Evolutionary conservation across 2,888 invertebrate species (phyloP).

Genomic region (Agriopis aurantiaria): DNA sequence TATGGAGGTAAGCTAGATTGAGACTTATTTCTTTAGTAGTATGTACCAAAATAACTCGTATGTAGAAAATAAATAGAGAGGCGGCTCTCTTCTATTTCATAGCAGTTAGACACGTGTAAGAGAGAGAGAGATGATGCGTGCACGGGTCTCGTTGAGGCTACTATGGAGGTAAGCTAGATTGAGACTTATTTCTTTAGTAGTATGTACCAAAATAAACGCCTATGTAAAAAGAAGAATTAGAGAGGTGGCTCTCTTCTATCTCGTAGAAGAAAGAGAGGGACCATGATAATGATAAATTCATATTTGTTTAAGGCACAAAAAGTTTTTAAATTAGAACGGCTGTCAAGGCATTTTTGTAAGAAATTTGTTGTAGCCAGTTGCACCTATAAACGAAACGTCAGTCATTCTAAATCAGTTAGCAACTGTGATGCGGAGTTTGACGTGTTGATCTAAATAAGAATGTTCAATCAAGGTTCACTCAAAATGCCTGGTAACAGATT

Average conservation of each 20-base stretch:
- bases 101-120: constrained; percentile 79
- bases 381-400: too few relatives aligned
- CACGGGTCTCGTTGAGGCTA: constrained; percentile 56
- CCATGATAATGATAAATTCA: constrained; percentile 21
- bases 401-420: too few relatives aligned
- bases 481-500: too few relatives aligned
- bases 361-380: too few relatives aligned
- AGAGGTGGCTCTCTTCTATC: constrained; percentile 80
- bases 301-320: too few relatives aligned
- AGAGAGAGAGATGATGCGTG: constrained; percentile 79
- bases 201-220: not conserved
- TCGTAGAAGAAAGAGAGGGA: constrained; percentile 82
- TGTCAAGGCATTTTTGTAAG: too few relatives aligned
- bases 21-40: not conserved
- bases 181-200: too few relatives aligned
- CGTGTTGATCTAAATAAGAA: too few relatives aligned
- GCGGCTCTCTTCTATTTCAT: constrained; percentile 73
- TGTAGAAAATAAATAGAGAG: too few relatives aligned
- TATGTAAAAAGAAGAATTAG: constrained; percentile 67
- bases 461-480: too few relatives aligned
- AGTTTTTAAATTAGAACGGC: too few relatives aligned
- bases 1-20: constrained; percentile 51
- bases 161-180: constrained; percentile 52
- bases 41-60: not conserved
- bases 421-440: too few relatives aligned